phyloP scores from a whole-genome alignment of 1,140 invertebrate species.

The Lepidostoma basale region DNA sequence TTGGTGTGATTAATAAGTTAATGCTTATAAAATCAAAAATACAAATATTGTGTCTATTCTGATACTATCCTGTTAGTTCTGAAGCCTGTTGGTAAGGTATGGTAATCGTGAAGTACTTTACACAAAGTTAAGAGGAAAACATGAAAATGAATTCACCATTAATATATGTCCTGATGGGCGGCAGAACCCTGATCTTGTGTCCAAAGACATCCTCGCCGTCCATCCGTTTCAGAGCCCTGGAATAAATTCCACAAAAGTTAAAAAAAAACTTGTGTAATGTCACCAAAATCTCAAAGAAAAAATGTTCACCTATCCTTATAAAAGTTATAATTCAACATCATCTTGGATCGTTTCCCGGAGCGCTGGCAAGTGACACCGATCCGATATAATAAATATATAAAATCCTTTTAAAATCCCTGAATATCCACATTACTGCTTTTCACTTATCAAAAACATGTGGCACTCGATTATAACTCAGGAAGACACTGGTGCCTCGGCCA shows the following conservation, averaged over 20 bases:
- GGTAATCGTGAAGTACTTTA: too few species aligned
- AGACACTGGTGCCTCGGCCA: neutral
- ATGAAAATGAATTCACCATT: slow-evolving; percentile 24
- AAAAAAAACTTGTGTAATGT: slow-evolving; percentile 15
- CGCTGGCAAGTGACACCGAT: too few species aligned
- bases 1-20: too few species aligned
- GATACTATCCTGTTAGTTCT: too few species aligned
- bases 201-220: slow-evolving; percentile 85
- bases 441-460: neutral
- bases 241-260: slow-evolving; percentile 43
- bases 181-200: slow-evolving; percentile 66
- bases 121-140: neutral
- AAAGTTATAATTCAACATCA: slow-evolving; percentile 43
- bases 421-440: slow-evolving; percentile 24
- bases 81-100: too few species aligned
- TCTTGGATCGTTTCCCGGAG: slow-evolving; percentile 14
- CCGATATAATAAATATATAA: slow-evolving; percentile 7
- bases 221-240: slow-evolving; percentile 82
- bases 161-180: slow-evolving; percentile 34
- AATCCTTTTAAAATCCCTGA: neutral
- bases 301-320: slow-evolving; percentile 45
- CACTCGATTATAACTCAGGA: neutral
- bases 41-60: too few species aligned
- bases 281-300: neutral
- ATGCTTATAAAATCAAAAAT: too few species aligned